Base-by-base conservation (phyloP, 2,888 invertebrate genomes). In the Hyposoter didymator region DNA sequence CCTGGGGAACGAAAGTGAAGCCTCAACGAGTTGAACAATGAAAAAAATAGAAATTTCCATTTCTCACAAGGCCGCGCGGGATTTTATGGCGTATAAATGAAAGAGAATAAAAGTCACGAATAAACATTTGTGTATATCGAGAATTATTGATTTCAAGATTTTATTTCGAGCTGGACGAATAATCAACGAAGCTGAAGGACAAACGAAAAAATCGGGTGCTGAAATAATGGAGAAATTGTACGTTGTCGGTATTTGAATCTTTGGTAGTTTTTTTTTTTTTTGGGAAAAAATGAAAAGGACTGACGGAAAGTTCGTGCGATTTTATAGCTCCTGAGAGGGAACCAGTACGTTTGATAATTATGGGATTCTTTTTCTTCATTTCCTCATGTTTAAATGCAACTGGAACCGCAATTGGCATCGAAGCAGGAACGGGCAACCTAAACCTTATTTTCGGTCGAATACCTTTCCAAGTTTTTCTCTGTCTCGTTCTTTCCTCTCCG, bases 371-470 rank as follows among this genome's bases (percentile, higher is more conserved):
- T 32, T 52, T 32, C 64, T 52, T 64, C 12, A 39, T 78, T 39
- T 64, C 49, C 22, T 19, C 64, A n/a, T 43, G n/a, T 75, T 64
- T 19, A 32, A 64, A 64, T 49, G 66, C 45, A 75, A 32, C 19
- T 74, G 74, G 35, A 49, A 76, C 35, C 76, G 76, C 64, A 76
- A 12, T 19, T 52, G 32, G 17, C 35, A 47, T 7, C 19, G 45
- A 0, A 59, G 59, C 14, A 28, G n/a, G 45, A n/a, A 19, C 12
- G 32, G 45, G n/a, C 75, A 52, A 43, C 32, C 39, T 55, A 59
- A 69, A 59, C 78, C 69, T 67, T 69, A 78, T 78, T 78, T 78
- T 78, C 55, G 78, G 43, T 78, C 78, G 78, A 55, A 69, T 78
- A 78, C 69, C 66, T 78, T 43, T 17, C 55, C 19, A 45, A 43